Base-by-base conservation (phyloP, 1,140 invertebrate species). In the Lepidurus apus region DNA sequence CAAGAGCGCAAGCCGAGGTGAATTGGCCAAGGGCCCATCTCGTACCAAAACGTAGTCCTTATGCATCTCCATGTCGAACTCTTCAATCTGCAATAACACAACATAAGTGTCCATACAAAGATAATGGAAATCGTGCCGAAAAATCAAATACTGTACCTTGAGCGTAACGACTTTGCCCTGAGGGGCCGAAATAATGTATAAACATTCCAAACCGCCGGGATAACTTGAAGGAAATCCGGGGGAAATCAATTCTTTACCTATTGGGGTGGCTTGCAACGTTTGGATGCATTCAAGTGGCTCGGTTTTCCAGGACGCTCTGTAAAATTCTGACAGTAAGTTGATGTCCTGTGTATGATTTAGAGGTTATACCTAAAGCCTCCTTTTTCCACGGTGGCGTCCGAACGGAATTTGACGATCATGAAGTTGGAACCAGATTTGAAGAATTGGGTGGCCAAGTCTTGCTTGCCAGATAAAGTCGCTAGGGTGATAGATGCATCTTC, bases 341-440 rank as follows among this genome's bases (percentile, higher is more conserved):
- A 21, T 65, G 53, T 21, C 53, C 13, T 9, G 17, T n/a, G 42
- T 8, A 21, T 43, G 13, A 76, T 45, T 80, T 73, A 21, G 21
- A 78, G 42, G 75, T 80, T 83, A 34, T 85, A 90, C 89, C 89
- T 83, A 85, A 98, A 98, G 77, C 96, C 96, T 87, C 95, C 94
- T 81, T 93, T 92, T 87, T 98, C 96, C 42, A 97, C 95, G 3
- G 94, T 93, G 11, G 92, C 92, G 84, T 98, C 97, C 0, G 95
- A 93, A 81, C 93, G 93, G 86, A 98, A 98, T 85, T 97, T 97
- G 80, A 99, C 91, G 79, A 98, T 96, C 95, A 99, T 98, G 81
- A 98, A 97, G 85, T 98, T 98, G 17, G 95, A 96, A 21, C 95
- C 96, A 0, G 96, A 97, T 6, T 95, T 93, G 85, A 93, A 97